Percentiles rank a stretch among this genome's conserved stretches.
These are phyloP conservation scores for Scolopax rusticola DNA, from an alignment of 2,797 vertebrate genomes.

Conservation along the genomic window DNA sequence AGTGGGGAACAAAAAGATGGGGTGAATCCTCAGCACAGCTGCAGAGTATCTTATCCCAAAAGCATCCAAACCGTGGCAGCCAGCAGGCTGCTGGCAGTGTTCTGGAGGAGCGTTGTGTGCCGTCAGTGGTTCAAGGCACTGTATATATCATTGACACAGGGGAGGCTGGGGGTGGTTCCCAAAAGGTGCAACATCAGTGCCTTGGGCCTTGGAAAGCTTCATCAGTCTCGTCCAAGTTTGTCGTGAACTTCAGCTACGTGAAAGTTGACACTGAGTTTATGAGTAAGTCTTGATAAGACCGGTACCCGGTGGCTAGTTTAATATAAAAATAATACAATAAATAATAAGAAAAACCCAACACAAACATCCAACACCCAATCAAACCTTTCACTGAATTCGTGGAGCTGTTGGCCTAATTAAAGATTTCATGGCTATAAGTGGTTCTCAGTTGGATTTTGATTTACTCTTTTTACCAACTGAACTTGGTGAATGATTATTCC, in stretches of 20 bases:
- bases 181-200: not conserved
- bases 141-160: rapidly evolving
- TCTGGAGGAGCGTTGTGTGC: not conserved
- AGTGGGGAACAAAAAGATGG: rapidly evolving
- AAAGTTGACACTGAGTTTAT: not conserved
- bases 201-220: not conserved
- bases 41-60: not conserved
- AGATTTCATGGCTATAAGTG: not conserved
- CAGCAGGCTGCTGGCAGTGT: not conserved
- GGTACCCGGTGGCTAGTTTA: not conserved
- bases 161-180: not conserved
- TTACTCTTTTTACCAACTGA: not conserved
- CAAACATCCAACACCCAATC: no score
- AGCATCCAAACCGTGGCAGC: not conserved
- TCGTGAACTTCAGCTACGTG: not conserved
- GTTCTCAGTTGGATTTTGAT: not conserved
- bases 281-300: not conserved
- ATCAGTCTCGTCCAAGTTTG: not conserved
- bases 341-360: not conserved
- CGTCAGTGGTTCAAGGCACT: rapidly evolving
- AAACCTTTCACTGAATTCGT: not conserved
- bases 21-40: not conserved
- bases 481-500: not conserved
- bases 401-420: not conserved
- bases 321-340: not conserved